Percentiles rank a stretch among this genome's conserved stretches.
Conservation (phyloP, 2,113 vertebrate species). For the Nycticryphes semicollaris region DNA sequence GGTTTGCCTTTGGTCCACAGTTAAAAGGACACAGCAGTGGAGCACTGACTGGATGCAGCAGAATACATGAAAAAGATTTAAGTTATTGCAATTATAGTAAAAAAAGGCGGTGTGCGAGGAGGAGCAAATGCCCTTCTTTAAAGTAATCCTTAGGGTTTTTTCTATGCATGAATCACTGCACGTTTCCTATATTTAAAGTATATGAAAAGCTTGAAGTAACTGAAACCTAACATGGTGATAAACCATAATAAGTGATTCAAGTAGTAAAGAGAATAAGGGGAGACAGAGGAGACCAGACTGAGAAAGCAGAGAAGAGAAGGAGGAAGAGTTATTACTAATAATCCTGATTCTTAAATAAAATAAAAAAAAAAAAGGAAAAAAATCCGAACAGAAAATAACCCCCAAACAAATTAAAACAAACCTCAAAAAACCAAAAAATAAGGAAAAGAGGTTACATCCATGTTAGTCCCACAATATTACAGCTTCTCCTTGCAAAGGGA, state of each 20-base stretch:
- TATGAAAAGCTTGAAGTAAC: slow-evolving; percentile 71
- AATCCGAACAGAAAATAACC: neutral
- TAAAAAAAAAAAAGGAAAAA: neutral
- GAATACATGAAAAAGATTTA: slow-evolving; percentile 71
- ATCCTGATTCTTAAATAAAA: slow-evolving; percentile 70
- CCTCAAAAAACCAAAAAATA: neutral
- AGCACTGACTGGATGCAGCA: slow-evolving; percentile 72
- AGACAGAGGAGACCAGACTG: slow-evolving; percentile 25
- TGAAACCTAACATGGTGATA: slow-evolving; percentile 52
- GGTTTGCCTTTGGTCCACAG: slow-evolving; percentile 81
- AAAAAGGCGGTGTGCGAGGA: slow-evolving; percentile 50
- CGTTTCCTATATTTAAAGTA: slow-evolving; percentile 69
- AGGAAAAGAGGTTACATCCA: slow-evolving; percentile 78
- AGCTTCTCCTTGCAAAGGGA: slow-evolving; percentile 80
- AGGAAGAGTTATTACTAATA: slow-evolving; percentile 75
- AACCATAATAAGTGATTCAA: slow-evolving; percentile 50
- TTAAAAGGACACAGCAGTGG: slow-evolving; percentile 79
- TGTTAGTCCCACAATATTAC: slow-evolving; percentile 84
- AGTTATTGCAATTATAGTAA: slow-evolving; percentile 83
- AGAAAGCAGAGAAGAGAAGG: slow-evolving; percentile 49
- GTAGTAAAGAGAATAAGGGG: slow-evolving; percentile 55
- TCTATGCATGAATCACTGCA: slow-evolving; percentile 51
- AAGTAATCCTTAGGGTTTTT: slow-evolving; percentile 65
- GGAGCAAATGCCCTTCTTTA: slow-evolving; percentile 62
- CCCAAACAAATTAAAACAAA: neutral